Base-by-base conservation (phyloP, 1,140 invertebrate species). In the Conopomorpha cramerella region DNA sequence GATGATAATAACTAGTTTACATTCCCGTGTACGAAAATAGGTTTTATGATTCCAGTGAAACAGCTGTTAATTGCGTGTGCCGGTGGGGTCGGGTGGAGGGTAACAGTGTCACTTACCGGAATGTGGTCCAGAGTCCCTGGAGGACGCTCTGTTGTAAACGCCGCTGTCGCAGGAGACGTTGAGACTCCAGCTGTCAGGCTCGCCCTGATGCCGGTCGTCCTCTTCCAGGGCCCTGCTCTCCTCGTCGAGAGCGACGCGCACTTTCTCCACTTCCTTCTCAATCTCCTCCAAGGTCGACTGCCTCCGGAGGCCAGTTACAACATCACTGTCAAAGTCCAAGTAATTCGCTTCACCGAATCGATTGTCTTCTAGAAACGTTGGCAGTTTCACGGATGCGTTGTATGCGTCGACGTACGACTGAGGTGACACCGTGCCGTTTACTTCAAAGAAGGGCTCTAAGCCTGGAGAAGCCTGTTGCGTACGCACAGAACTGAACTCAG, bases 101-200 rank as follows among this genome's bases (percentile, higher is more conserved):
- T 41, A 41, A 41, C 35, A 27, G n/a, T 41, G 50, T 44, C 39
- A 55, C 66, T 64, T 36, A 76, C 77, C 72, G 37, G 77, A 79
- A 50, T 78, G 71, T 14, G 77, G 77, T 16, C 73, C 77, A 15
- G 77, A 79, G 45, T 79, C 77, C 36, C 81, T 77, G 15, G 81
- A 82, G 33, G 81, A 82, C 41, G 81, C 80, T 36, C 81, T 78
- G 40, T 79, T 79, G 51, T 77, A 81, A 23, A 79, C 72, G 35
- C 78, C 78, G 46, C 78, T 80, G 45, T 83, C 81, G 46, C 66
- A 77, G 14, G 77, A 79, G 26, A 77, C 72, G 58, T 77, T 79
- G 30, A 79, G 45, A 37, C 72, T 79, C 73, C 77, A 77, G 46
- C 74, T 74, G 41, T 77, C 76, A 1, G 59, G 63, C 42, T 77